These are phyloP conservation scores for Toxonevra muliebris DNA, from an alignment of 2,888 invertebrate species.

Conservation along the genomic window DNA sequence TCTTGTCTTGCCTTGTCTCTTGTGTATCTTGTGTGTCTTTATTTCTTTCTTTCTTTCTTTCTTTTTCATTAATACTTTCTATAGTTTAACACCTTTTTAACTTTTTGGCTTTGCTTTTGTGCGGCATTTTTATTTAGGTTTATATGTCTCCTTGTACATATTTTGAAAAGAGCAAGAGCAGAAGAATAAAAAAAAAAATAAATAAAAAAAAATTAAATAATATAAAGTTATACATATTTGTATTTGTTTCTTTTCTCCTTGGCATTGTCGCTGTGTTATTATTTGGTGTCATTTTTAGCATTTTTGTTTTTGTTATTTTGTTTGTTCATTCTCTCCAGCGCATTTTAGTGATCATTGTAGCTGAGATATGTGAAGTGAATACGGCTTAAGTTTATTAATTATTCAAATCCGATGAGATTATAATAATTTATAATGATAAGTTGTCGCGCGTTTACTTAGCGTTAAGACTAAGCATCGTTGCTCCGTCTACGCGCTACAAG, in stretches of 20 bases:
- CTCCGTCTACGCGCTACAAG: neutral
- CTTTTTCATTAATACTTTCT: constrained; percentile 1
- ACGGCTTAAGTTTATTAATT: constrained; percentile 60
- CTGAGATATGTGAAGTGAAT: constrained; percentile 27
- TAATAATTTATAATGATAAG: constrained; percentile 64
- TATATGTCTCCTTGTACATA: constrained; percentile 32
- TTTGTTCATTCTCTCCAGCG: neutral
- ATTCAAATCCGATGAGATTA: constrained; percentile 67
- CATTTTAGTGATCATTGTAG: constrained; percentile 23
- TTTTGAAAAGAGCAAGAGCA: constrained; percentile 14
- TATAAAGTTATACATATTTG: constrained; percentile 17
- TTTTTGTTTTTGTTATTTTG: neutral
- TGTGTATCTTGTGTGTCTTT: neutral
- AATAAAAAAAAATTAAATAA: too few relatives aligned
- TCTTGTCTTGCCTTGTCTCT: too few relatives aligned
- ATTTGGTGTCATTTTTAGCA: constrained; percentile 9
- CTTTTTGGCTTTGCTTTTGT: constrained; percentile 26
- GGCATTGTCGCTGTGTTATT: neutral
- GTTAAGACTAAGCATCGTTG: neutral
- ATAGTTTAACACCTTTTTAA: constrained; percentile 12
- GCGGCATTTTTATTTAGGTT: constrained; percentile 40
- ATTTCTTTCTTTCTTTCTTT: constrained; percentile 22
- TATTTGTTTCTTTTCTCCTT: constrained; percentile 10
- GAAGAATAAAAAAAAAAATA: constrained; percentile 34
- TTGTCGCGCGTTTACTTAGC: constrained; percentile 39